phyloP scores from a whole-genome alignment of 2,888 invertebrate species.

The Acrobasis consociella region DNA sequence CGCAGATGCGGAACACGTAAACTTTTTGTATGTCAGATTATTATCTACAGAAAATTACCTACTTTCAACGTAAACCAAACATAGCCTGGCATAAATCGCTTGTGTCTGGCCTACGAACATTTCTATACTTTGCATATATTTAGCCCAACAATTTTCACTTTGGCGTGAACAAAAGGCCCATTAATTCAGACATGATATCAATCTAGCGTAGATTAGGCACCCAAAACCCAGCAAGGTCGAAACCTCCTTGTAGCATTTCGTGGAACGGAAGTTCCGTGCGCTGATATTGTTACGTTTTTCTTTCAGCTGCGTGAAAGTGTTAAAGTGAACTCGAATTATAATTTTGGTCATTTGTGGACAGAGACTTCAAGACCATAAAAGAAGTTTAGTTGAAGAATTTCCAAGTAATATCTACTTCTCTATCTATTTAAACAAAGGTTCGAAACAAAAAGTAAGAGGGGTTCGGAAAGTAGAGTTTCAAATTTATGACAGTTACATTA shows the following conservation, averaged over 20 bases:
- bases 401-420: no score
- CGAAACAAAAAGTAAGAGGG: no score
- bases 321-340: neutral
- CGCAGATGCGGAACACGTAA: neutral
- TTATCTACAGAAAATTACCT: neutral
- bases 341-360: neutral
- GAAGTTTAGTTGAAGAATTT: neutral
- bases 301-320: slow-evolving; percentile 4
- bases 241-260: slow-evolving; percentile 44
- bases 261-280: slow-evolving; percentile 47
- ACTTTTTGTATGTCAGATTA: neutral
- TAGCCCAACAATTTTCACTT: neutral
- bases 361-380: slow-evolving; percentile 3
- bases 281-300: slow-evolving; percentile 34
- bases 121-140: neutral
- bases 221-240: slow-evolving; percentile 26
- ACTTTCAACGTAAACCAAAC: neutral
- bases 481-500: no score
- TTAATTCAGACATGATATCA: slow-evolving; percentile 39
- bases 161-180: slow-evolving; percentile 32
- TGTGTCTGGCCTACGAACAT: neutral
- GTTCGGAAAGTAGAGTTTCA: no score
- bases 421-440: no score
- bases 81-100: neutral
- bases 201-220: slow-evolving; percentile 36